Base-by-base conservation (phyloP, 2,113 vertebrate genomes). In the Pelusios castaneus region DNA sequence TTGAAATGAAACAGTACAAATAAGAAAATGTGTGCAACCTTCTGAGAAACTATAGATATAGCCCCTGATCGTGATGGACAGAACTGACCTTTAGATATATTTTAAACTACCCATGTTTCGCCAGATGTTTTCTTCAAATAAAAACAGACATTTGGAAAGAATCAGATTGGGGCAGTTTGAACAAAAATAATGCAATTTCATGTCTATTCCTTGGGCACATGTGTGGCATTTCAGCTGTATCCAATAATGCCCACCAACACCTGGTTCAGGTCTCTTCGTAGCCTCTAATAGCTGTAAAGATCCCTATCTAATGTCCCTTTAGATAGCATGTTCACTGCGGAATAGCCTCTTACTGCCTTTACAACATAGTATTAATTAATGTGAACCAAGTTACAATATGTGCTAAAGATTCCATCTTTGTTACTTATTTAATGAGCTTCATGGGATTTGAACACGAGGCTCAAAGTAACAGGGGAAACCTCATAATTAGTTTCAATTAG, bases 401-500 rank as follows among this genome's bases (percentile, higher is more conserved):
- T 97, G 95, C 95, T 97, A 98, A 98, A 97, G 97, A 98, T 98
- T 98, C 97, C 95, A 97, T 97, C 97, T 98, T 98, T 98, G 96
- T 97, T 97, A 97, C 97, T 98, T 98, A 96, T 97, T 98, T 98
- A 98, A 98, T 97, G 98, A 98, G 98, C 97, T 98, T 98, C 47
- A 11, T 98, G 98, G 98, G 98, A 98, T 98, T 98, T 98, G 97
- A 98, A 96, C 97, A 98, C 91, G 97, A 98, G 94, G 95, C 97
- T 97, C 96, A 95, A 98, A 98, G 97, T 97, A 98, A 95, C 97
- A 97, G 91, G 97, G 98, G 97, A 98, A 98, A 98, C 97, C 98
- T 98, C 97, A 96, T 98, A 98, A 98, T 98, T 98, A 98, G 96
- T 96, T 98, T 98, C 98, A 98, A 98, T 98, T 98, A 98, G 95